Evolutionary conservation across 2,888 invertebrate species (phyloP), one percentile per base, ranked within the genome.

Genomic region (Stictocephala bisonia): DNA sequence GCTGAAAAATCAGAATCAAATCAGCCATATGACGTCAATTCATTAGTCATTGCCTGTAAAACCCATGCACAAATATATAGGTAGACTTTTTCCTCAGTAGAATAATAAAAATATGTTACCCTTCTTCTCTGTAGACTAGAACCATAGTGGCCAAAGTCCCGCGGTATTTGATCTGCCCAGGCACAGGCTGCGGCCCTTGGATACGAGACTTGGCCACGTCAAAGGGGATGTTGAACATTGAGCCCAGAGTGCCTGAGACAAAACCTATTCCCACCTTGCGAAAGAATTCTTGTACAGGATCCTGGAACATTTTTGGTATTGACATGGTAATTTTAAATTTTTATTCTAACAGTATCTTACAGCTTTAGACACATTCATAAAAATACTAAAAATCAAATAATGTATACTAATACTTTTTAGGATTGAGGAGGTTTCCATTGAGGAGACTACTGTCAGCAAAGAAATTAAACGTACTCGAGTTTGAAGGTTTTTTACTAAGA

Each of bases 171-270:
- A 94, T 88, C 75, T 88, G 80, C 0, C 91, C 91, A 0, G 88
- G 84, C 1, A 87, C 84, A 0, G 93, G 93, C 83, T 96, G 95
- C 0, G 96, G 95, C 0, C 96, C 97, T 84, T 97, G 97, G 79
- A 97, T 97, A 69, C 97, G 88, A 79, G 95, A 96, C 84, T 97
- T 97, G 24, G 95, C 97, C 27, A 97, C 97, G 83, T 97, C 97
- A 84, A 97, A 97, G 4, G 97, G 97, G 85, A 97, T 97, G 84
- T 97, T 97, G 56, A 93, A 86, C 78, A 92, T 90, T 3, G 96
- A 96, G 7, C 93, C 96, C 35, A 96, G 83, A 0, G 93, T 92
- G 1, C 97, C 97, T 11, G 96, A 94, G 9, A 89, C 87, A 81
- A 97, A 95, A 41, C 97, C 97, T 79, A 97, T 92, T 0, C 88